phyloP scores from a whole-genome alignment of 2,888 invertebrate genomes.

The Yponomeuta evonymella region DNA sequence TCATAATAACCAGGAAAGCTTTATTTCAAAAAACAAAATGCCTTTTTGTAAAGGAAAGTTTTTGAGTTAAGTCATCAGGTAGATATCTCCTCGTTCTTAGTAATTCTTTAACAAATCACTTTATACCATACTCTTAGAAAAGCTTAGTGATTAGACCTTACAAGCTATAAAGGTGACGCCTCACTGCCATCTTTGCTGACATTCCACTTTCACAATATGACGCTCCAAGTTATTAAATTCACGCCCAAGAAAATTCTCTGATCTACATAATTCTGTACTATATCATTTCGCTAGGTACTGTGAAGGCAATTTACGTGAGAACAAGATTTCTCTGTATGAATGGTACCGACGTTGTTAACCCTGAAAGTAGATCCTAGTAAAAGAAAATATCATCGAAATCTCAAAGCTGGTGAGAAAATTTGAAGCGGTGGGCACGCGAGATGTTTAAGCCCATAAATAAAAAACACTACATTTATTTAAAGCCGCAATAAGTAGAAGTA shows the following conservation, averaged over 20 bases:
- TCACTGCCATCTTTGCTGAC: conserved; percentile 5
- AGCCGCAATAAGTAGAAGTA: too few relatives aligned
- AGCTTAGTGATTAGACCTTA: conserved; percentile 1
- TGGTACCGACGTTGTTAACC: not conserved
- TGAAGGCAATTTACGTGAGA: conserved; percentile 9
- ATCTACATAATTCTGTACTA: conserved; percentile 19
- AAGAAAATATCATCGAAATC: too few relatives aligned
- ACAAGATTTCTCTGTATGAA: conserved; percentile 11
- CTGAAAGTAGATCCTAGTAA: not conserved
- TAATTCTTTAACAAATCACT: not conserved
- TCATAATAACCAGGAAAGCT: too few relatives aligned
- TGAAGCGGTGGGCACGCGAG: too few relatives aligned
- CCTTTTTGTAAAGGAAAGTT: too few relatives aligned
- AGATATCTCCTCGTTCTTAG: not conserved
- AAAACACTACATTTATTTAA: too few relatives aligned
- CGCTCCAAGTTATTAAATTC: conserved; percentile 18
- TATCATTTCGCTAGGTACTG: conserved; percentile 14
- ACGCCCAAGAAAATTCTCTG: conserved; percentile 19
- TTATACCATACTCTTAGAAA: not conserved
- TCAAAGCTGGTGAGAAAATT: too few relatives aligned
- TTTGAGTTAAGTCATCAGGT: too few relatives aligned
- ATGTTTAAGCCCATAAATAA: too few relatives aligned
- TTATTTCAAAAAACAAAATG: too few relatives aligned
- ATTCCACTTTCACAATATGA: conserved; percentile 18
- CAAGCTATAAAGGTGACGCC: not conserved